Evolutionary conservation across 2,888 invertebrate species (phyloP).

Genomic region (Brenthis daphne): DNA sequence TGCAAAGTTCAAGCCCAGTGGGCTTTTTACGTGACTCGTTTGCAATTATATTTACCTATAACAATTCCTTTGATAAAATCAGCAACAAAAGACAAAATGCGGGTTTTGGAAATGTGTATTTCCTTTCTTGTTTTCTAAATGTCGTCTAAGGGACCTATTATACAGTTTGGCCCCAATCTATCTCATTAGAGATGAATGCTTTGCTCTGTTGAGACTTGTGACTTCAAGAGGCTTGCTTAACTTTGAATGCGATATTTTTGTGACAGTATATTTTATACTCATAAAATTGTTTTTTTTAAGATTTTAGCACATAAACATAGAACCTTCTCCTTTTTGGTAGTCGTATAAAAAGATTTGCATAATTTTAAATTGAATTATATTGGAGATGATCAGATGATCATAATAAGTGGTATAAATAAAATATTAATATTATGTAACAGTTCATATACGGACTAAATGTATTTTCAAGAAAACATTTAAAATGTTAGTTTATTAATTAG

Average conservation of each 20-base stretch:
- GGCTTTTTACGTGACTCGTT: constrained; percentile 40
- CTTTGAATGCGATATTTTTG: constrained; percentile 23
- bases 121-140: constrained; percentile 26
- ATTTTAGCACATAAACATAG: too few species aligned
- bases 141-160: constrained; percentile 33
- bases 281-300: not conserved
- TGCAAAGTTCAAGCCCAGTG: constrained; percentile 52
- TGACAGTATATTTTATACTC: constrained; percentile 7
- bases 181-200: constrained; percentile 33
- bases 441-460: too few species aligned
- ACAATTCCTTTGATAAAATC: constrained; percentile 28
- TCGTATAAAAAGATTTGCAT: too few species aligned
- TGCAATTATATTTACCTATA: constrained; percentile 33
- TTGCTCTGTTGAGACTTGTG: constrained; percentile 18
- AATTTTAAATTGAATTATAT: too few species aligned
- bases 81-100: constrained; percentile 15
- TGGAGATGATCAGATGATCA: too few species aligned
- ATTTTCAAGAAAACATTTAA: too few species aligned
- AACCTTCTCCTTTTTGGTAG: too few species aligned
- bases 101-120: constrained; percentile 25
- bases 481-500: too few species aligned
- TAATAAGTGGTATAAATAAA: too few species aligned
- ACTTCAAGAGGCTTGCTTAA: constrained; percentile 26
- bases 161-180: constrained; percentile 30
- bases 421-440: too few species aligned